Conservation (phyloP, 2,797 vertebrate species). For the Heteromormyrus szaboi region DNA sequence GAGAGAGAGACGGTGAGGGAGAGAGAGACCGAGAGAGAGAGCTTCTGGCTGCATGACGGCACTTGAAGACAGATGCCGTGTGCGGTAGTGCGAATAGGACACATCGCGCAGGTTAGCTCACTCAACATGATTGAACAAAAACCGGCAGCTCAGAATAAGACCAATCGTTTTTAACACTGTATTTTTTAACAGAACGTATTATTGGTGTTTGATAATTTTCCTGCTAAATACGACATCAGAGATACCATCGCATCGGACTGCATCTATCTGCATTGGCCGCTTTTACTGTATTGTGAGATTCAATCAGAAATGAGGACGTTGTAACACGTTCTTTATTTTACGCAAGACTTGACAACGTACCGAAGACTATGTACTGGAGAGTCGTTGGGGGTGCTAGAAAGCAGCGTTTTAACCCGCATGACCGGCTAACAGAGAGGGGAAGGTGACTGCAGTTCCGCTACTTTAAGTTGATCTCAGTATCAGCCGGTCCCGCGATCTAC, state of each 20-base stretch:
- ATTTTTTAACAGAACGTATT: background rate
- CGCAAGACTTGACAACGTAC: background rate
- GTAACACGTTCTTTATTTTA: background rate
- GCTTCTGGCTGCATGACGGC: background rate
- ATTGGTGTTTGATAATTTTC: background rate
- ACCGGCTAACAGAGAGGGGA: background rate
- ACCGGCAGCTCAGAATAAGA: background rate
- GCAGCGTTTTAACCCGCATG: background rate
- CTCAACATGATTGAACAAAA: constrained; percentile 1
- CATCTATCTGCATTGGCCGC: background rate
- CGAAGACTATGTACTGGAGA: background rate
- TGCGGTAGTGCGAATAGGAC: background rate
- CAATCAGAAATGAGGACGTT: constrained; percentile 8
- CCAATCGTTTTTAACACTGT: background rate
- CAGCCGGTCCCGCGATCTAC: background rate
- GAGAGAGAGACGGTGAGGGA: background rate
- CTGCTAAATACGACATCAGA: background rate
- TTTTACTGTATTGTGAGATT: background rate
- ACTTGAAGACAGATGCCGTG: background rate
- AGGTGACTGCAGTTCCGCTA: constrained; percentile 17
- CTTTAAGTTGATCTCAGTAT: constrained; percentile 15
- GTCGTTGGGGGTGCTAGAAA: background rate
- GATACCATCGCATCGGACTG: background rate
- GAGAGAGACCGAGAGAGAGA: accelerated
- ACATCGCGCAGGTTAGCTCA: background rate